Evolutionary conservation across 2,113 vertebrate genomes (phyloP).

Genomic region (Pomatorhinus ruficollis): DNA sequence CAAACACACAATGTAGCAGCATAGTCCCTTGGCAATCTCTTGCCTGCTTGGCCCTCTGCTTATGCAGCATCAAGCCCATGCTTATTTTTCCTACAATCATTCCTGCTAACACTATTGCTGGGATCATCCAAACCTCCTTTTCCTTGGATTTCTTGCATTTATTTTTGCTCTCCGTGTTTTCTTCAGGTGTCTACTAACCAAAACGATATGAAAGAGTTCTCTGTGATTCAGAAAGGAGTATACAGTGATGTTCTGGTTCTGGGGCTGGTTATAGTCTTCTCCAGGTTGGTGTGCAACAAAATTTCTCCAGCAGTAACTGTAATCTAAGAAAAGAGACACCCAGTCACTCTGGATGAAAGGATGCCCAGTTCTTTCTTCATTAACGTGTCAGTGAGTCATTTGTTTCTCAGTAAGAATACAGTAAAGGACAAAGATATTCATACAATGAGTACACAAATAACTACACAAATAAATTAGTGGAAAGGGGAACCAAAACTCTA

Average conservation of each 20-base stretch:
- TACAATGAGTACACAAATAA: neutral
- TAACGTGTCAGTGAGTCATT: neutral
- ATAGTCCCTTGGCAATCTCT: neutral
- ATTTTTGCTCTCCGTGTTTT: neutral
- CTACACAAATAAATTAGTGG: neutral
- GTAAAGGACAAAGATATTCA: neutral
- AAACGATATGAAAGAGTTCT: slow-evolving; percentile 55
- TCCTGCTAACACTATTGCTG: neutral
- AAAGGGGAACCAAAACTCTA: slow-evolving; percentile 45
- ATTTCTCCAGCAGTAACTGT: slow-evolving; percentile 59
- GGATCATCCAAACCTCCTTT: neutral
- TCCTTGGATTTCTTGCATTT: neutral
- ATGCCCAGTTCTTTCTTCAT: neutral
- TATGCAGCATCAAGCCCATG: neutral
- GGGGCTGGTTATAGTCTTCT: neutral
- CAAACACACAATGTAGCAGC: neutral
- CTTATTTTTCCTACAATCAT: neutral
- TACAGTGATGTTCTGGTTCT: accelerated
- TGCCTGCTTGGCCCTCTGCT: neutral
- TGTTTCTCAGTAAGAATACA: neutral
- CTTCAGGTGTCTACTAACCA: slow-evolving; percentile 39
- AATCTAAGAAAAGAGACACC: slow-evolving; percentile 49
- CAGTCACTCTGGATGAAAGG: neutral
- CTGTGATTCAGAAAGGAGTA: neutral
- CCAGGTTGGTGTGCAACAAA: slow-evolving; percentile 36